Conservation (phyloP, 2,888 invertebrate genomes). For the Drosophila parthenogenetica region DNA sequence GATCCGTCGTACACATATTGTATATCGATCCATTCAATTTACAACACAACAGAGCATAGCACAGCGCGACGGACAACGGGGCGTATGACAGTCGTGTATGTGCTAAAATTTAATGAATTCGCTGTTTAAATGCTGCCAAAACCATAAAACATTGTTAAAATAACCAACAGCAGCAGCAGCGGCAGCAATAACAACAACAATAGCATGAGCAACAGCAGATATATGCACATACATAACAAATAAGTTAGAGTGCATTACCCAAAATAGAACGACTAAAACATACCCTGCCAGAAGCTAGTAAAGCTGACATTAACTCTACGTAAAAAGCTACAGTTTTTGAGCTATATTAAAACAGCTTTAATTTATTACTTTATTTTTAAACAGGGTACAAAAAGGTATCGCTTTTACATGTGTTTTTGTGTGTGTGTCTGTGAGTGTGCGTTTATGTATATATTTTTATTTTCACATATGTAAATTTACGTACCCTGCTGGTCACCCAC, state of each 20-base stretch:
- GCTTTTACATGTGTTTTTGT: too few species aligned
- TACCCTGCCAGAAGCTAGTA: not conserved
- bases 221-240: constrained; percentile 22
- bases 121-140: constrained; percentile 65
- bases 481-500: constrained; percentile 6
- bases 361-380: not conserved
- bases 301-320: not conserved
- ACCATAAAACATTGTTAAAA: constrained; percentile 65
- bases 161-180: constrained; percentile 40
- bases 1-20: constrained; percentile 2
- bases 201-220: constrained; percentile 10
- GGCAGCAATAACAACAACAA: constrained; percentile 27
- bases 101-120: constrained; percentile 63
- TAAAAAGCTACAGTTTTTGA: too few species aligned
- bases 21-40: constrained; percentile 31
- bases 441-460: constrained; percentile 10
- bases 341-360: not conserved
- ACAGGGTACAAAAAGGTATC: constrained; percentile 19
- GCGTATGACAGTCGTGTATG: constrained; percentile 34
- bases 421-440: not conserved
- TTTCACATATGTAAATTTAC: constrained; percentile 25
- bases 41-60: not conserved
- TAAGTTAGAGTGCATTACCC: constrained; percentile 7
- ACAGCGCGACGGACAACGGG: constrained; percentile 22
- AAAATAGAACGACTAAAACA: not conserved